Percentiles rank a stretch among this genome's conserved stretches.
These are phyloP conservation scores for Panzeria rudis DNA, from an alignment of 2,888 invertebrate genomes.

Conservation along the genomic window DNA sequence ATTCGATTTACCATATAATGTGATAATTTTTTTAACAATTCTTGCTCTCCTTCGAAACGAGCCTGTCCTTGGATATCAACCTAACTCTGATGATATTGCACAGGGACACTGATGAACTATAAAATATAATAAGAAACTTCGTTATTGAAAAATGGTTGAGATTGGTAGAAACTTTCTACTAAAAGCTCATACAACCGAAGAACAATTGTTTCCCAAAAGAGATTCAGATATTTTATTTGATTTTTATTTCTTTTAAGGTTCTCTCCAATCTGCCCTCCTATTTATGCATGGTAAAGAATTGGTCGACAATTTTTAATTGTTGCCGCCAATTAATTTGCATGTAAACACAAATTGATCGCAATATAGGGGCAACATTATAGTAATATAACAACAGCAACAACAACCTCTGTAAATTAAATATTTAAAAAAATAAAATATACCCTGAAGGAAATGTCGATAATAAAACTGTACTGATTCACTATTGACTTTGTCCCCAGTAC, in stretches of 20 bases:
- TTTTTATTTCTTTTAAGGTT: neutral
- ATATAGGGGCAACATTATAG: slow-evolving; percentile 64
- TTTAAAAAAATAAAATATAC: slow-evolving; percentile 3
- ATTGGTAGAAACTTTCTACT: neutral
- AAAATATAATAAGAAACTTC: no score
- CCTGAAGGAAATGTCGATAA: no score
- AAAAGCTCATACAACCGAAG: no score
- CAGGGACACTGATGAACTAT: no score
- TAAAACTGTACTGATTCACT: no score
- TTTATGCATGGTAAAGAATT: slow-evolving; percentile 43
- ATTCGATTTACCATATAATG: no score
- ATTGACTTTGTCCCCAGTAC: no score
- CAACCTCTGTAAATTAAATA: slow-evolving; percentile 24
- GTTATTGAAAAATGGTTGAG: neutral
- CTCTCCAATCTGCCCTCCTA: neutral
- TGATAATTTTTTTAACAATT: no score
- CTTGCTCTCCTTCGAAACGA: no score
- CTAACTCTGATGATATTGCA: no score
- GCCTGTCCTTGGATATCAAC: no score
- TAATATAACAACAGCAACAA: slow-evolving; percentile 44
- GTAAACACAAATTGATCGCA: slow-evolving; percentile 77
- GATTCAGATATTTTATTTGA: neutral
- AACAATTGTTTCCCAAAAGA: neutral
- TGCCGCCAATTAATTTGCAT: slow-evolving; percentile 75
- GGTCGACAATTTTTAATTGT: slow-evolving; percentile 74